Evolutionary conservation across 2,888 invertebrate genomes (phyloP).

Genomic region (Beris chalybata): DNA sequence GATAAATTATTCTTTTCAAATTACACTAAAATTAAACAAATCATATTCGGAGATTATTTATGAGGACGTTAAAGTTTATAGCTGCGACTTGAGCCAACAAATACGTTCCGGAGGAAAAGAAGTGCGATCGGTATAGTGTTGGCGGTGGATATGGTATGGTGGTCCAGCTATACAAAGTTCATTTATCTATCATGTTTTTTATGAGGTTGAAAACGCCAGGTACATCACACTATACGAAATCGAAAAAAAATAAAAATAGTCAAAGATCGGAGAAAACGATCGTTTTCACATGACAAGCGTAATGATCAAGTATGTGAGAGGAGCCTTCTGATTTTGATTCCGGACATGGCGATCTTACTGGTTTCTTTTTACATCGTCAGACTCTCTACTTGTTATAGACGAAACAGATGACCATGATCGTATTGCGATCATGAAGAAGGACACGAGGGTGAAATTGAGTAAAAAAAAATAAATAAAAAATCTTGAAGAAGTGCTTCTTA

Average conservation of each 20-base stretch:
- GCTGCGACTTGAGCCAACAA: neutral
- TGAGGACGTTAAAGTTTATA: slow-evolving; percentile 21
- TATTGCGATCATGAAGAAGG: neutral
- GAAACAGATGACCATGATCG: neutral
- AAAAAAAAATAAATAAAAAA: neutral
- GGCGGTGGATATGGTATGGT: neutral
- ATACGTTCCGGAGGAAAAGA: neutral
- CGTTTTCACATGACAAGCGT: neutral
- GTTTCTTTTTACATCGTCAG: neutral
- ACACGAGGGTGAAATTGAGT: neutral
- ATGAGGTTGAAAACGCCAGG: slow-evolving; percentile 10
- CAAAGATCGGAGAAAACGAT: neutral
- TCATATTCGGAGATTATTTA: slow-evolving; percentile 36
- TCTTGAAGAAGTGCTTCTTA: slow-evolving; percentile 19
- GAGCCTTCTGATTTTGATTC: slow-evolving; percentile 3
- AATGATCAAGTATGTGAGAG: neutral
- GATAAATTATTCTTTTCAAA: slow-evolving; percentile 38
- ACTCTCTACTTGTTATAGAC: neutral
- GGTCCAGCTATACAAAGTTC: slow-evolving; percentile 14
- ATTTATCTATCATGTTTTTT: slow-evolving; percentile 32
- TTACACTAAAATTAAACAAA: slow-evolving; percentile 38
- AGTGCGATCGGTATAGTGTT: neutral
- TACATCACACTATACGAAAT: slow-evolving; percentile 1
- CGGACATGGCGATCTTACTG: neutral
- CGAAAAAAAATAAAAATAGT: no score